A percentile compares a stretch with the other conserved stretches of the same genome.
These are phyloP conservation scores for Pungitius pungitius DNA, from an alignment of 2,113 vertebrate species.

Conservation along the genomic window DNA sequence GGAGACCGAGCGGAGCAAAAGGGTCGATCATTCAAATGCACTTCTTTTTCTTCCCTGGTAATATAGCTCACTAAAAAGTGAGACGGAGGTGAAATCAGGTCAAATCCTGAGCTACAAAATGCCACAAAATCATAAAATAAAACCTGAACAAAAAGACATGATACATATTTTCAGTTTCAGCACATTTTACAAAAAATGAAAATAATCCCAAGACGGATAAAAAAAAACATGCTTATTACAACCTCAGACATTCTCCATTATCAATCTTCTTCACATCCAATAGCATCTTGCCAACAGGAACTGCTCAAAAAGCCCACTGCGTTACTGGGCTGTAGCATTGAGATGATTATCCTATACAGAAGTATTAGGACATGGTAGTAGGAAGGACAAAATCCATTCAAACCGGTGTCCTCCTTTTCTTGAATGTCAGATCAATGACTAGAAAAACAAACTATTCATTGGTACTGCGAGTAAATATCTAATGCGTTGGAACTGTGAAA, in stretches of 20 bases:
- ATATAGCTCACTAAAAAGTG: neutral
- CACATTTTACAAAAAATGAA: neutral
- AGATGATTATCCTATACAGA: neutral
- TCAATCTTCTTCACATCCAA: neutral
- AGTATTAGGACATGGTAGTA: neutral
- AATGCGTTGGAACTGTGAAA: too few species aligned
- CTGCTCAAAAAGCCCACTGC: too few species aligned
- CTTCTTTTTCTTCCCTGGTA: neutral
- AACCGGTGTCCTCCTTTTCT: neutral
- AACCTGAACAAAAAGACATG: neutral
- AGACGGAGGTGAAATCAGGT: neutral
- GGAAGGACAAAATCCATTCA: neutral
- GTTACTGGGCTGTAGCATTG: too few species aligned
- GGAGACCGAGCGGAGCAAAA: constrained; percentile 13
- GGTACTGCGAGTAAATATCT: neutral
- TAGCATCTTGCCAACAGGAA: neutral
- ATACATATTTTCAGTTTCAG: neutral
- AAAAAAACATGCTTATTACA: neutral
- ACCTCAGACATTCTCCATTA: neutral
- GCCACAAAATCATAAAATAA: neutral
- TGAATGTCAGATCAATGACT: neutral
- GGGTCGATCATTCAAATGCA: neutral
- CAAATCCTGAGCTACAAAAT: neutral
- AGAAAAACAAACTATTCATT: neutral
- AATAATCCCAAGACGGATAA: too few species aligned